Evolutionary conservation across 2,888 invertebrate species (phyloP), one percentile per base, ranked within the genome.

Genomic region (Cancer borealis): DNA sequence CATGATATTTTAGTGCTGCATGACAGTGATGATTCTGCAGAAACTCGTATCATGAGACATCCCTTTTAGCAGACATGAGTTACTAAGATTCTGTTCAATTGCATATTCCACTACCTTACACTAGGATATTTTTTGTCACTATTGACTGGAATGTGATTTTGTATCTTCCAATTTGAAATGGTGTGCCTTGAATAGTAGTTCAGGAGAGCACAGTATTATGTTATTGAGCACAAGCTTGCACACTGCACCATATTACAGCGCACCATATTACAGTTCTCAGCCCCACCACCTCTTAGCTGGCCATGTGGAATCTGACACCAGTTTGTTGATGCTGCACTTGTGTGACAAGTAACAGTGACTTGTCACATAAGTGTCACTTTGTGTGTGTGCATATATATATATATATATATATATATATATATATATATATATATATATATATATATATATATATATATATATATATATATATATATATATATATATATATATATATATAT

Each of bases 161-260:
- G 17, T 73, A 91, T 93, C 93, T 93, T 93, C 93, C 93, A 93
- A 73, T 10, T 12, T 87, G 84, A 91, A 93, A 90, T 91, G 47
- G 87, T 93, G 93, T 93, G 93, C 93, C 93, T 93, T 93, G 93
- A 93, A 21, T 66, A 91, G 93, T 91, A 93, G 87, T 87, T 91
- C 87, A 91, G 79, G 73, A 54, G 60, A 93, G 91, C 91, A 93
- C 91, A 84, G 54, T 92, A 84, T 14, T 92, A 66, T 14, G 84
- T 30, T 84, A 12, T 10, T 14, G 10, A 84, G 84, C 84, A 84
- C 84, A 84, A 84, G 39, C 84, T 39, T 26, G 10, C 8, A 26
- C 73, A 39, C 39, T 84, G 84, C 84, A 84, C 84, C 39, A 39
- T 39, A 8, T 84, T 39, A 79, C 4, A 84, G 30, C n/a, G 84